Conservation (phyloP, 2,113 vertebrate genomes). For the Lepisosteus oculatus region DNA sequence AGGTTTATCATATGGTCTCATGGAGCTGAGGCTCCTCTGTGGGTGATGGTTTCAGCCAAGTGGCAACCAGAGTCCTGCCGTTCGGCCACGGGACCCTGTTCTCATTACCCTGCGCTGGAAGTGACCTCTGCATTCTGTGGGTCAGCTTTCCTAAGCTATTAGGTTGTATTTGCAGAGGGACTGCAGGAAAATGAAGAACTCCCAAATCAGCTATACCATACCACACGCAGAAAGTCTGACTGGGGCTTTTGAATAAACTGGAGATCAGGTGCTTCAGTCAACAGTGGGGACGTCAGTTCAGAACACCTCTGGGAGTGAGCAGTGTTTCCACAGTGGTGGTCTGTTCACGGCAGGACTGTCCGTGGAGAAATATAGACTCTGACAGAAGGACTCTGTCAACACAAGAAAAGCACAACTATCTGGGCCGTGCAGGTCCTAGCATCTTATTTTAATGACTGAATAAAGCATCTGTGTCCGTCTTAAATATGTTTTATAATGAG, state of each 20-base stretch:
- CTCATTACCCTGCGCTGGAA: slow-evolving; percentile 39
- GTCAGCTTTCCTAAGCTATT: slow-evolving; percentile 40
- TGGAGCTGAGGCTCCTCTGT: slow-evolving; percentile 52
- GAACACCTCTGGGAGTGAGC: slow-evolving; percentile 11
- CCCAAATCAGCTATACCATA: too few species aligned
- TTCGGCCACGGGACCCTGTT: slow-evolving; percentile 50
- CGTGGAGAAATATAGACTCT: slow-evolving; percentile 23
- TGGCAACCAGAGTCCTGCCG: slow-evolving; percentile 37
- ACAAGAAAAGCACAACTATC: slow-evolving; percentile 37
- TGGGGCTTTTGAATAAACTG: slow-evolving; percentile 55
- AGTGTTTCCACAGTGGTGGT: too few species aligned
- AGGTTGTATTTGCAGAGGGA: slow-evolving; percentile 44
- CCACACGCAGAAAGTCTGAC: neutral
- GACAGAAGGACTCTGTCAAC: slow-evolving; percentile 51
- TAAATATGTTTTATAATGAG: slow-evolving; percentile 45
- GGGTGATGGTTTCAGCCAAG: slow-evolving; percentile 44
- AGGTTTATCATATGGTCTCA: slow-evolving; percentile 41
- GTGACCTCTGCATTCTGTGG: slow-evolving; percentile 25
- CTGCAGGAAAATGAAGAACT: slow-evolving; percentile 4
- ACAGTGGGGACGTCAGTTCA: slow-evolving; percentile 40
- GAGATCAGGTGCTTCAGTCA: slow-evolving; percentile 43
- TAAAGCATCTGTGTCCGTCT: slow-evolving; percentile 41
- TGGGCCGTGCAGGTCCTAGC: neutral
- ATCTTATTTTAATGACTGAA: slow-evolving; percentile 25
- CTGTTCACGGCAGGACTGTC: slow-evolving; percentile 22